Base-by-base conservation (phyloP, 2,113 vertebrate genomes). In the Labeo catla region DNA sequence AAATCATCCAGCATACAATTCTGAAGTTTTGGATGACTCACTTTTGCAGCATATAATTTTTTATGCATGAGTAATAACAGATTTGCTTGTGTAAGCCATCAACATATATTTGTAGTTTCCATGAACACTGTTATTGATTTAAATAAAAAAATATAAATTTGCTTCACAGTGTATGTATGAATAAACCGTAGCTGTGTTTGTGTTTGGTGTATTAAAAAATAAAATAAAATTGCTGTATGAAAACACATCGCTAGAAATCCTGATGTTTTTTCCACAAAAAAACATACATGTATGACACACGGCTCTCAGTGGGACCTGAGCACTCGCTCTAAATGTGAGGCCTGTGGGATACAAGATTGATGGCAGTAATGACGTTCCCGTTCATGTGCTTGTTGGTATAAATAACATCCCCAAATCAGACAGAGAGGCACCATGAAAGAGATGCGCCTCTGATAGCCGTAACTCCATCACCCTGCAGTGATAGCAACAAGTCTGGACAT, bases 321-420 rank as follows among this genome's bases (percentile, higher is more conserved):
- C 78, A 65, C 36, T 21, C 10, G 45, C 47, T 87, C 50, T 39
- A 12, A 65, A 57, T 5, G n/a, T 21, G 12, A 16, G 59, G 63
- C 72, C 78, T 59, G 45, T 45, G 74, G 74, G 70, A 81, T 28
- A 13, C 66, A 81, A 81, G 88, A 89, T 57, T 84, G 88, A 89
- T 86, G 78, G 81, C 65, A 68, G 81, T 65, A 77, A 43, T 8
- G 79, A 74, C 28, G 28, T 86, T 85, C 61, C 85, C 59, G 85
- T 84, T 87, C 68, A 78, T 83, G 72, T 73, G 86, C 74, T 82
- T 89, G 83, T 85, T 89, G 86, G 83, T 83, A 84, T 81, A 87
- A 85, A 87, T 83, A 87, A 83, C 83, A 87, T 80, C 34, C 36
- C 63, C 83, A 78, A 78, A 89, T 87, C 84, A 86, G 86, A 89